Conservation (phyloP, 2,797 vertebrate genomes). For the Helostoma temminkii region DNA sequence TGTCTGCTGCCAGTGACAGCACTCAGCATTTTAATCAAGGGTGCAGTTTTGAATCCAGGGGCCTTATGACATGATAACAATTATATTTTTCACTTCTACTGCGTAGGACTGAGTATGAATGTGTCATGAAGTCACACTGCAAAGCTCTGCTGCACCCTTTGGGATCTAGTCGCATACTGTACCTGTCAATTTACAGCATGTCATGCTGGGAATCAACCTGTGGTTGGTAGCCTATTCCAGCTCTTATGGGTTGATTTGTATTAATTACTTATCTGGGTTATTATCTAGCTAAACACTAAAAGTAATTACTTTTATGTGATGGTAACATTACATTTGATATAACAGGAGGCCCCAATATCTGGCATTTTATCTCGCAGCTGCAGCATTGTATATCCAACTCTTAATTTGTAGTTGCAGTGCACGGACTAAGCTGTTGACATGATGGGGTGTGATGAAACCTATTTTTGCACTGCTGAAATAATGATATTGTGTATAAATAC, state of each 20-base stretch:
- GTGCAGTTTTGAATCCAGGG: conserved; percentile 57
- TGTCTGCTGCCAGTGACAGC: conserved; percentile 64
- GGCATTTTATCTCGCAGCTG: neutral
- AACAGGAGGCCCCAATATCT: neutral
- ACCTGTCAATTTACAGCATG: conserved; percentile 10
- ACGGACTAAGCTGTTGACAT: neutral
- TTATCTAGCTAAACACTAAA: conserved; percentile 4
- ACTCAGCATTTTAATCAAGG: conserved; percentile 66
- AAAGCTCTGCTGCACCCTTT: conserved; percentile 25
- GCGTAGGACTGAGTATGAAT: conserved; percentile 7
- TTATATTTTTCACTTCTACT: conserved; percentile 28
- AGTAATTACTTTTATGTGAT: neutral
- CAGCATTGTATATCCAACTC: neutral
- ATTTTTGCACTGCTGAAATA: neutral
- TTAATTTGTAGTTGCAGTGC: neutral
- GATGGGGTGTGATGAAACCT: neutral
- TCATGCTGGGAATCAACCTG: conserved; percentile 11
- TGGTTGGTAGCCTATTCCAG: neutral
- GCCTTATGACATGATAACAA: conserved; percentile 56
- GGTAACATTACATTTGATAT: neutral
- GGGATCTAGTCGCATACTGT: conserved; percentile 11
- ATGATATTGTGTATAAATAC: neutral
- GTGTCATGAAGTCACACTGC: conserved; percentile 13
- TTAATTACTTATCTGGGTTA: conserved; percentile 1
- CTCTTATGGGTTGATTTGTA: neutral